phyloP scores from a whole-genome alignment of 1,140 invertebrate genomes.

The Drosophila busckii region DNA sequence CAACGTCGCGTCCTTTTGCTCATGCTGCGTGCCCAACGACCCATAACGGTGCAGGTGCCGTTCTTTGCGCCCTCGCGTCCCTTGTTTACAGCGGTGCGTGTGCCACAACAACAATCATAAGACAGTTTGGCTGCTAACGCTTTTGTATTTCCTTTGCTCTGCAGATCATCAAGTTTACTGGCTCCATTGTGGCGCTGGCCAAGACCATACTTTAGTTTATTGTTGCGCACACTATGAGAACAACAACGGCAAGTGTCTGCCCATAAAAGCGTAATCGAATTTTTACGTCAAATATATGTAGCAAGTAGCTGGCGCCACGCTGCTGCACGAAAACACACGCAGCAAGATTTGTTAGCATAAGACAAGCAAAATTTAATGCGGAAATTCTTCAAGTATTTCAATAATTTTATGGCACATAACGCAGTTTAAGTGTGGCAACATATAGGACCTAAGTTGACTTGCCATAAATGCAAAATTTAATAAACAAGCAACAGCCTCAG shows the following conservation, averaged over 20 bases:
- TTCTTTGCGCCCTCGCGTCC: slow-evolving; percentile 51
- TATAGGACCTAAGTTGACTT: too few species aligned
- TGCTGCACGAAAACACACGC: too few species aligned
- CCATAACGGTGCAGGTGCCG: slow-evolving; percentile 43
- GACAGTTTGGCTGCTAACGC: background rate
- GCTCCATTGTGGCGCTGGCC: slow-evolving; percentile 61
- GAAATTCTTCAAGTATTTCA: too few species aligned
- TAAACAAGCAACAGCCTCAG: too few species aligned
- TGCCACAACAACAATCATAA: background rate
- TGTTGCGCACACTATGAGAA: background rate
- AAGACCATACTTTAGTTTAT: slow-evolving; percentile 54
- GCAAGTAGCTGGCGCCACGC: slow-evolving; percentile 2
- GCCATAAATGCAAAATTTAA: too few species aligned
- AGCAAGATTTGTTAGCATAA: too few species aligned
- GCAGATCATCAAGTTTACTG: slow-evolving; percentile 60
- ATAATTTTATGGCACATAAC: too few species aligned
- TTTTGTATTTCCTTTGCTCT: background rate
- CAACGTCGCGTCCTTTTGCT: slow-evolving; percentile 40
- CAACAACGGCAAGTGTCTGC: background rate
- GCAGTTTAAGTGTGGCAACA: too few species aligned
- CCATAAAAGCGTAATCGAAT: background rate
- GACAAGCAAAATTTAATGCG: too few species aligned
- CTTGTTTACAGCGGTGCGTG: slow-evolving; percentile 42
- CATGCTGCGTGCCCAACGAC: slow-evolving; percentile 46
- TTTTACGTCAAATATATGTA: background rate